Conservation (phyloP, 2,113 vertebrate genomes). For the Triplophysa rosa region DNA sequence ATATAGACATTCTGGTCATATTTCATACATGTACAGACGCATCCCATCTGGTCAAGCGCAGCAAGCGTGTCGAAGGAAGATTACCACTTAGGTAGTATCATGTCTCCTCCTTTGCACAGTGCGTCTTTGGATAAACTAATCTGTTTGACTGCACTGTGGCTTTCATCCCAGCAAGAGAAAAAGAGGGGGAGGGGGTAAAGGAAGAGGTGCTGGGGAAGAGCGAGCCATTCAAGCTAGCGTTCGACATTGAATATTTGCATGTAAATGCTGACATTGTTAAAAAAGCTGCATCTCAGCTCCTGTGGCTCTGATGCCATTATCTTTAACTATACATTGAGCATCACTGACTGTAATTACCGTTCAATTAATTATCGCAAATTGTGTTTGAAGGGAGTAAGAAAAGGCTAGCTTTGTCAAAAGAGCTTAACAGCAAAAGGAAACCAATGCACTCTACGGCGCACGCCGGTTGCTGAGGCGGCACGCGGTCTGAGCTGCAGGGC, state of each 20-base stretch:
- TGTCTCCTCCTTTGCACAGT: conserved; percentile 36
- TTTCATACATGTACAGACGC: not conserved
- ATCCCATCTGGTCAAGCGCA: not conserved
- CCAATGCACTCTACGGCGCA: conserved; percentile 52
- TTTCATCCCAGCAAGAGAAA: conserved; percentile 42
- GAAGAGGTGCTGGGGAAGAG: not conserved
- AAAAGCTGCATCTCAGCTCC: conserved; percentile 62
- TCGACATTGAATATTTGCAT: conserved; percentile 50
- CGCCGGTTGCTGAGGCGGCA: conserved; percentile 38
- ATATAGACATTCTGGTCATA: not conserved
- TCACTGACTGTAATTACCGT: conserved; percentile 64
- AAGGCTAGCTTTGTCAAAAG: conserved; percentile 21
- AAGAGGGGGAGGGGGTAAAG: conserved; percentile 4
- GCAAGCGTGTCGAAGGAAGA: not conserved
- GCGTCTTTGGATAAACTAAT: conserved; percentile 58
- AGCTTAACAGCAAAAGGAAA: conserved; percentile 45
- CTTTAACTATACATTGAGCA: conserved; percentile 65
- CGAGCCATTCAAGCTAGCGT: conserved; percentile 41
- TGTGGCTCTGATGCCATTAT: conserved; percentile 67
- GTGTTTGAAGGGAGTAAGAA: conserved; percentile 35
- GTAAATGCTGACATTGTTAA: conserved; percentile 63
- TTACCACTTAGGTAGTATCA: conserved; percentile 41
- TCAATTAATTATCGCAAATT: conserved; percentile 69
- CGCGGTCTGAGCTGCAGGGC: conserved; percentile 40
- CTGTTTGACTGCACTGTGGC: conserved; percentile 52